These are phyloP conservation scores for Stenotaenia linearis DNA, from an alignment of 2,888 invertebrate species.

Conservation along the genomic window DNA sequence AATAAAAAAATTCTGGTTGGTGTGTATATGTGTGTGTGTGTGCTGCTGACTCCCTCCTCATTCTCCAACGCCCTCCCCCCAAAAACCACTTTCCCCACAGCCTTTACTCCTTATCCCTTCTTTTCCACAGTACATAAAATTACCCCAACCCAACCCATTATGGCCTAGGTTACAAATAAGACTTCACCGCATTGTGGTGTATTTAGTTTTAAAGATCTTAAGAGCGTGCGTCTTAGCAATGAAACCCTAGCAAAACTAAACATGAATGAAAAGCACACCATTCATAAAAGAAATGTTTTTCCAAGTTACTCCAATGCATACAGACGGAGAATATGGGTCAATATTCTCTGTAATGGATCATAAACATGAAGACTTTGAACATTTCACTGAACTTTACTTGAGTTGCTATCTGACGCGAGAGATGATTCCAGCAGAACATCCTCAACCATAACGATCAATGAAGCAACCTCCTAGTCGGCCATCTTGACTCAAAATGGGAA, in stretches of 20 bases:
- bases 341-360: slow-evolving; percentile 20
- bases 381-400: slow-evolving; percentile 28
- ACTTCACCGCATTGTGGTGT: slow-evolving; percentile 24
- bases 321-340: slow-evolving; percentile 13
- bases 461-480: slow-evolving; percentile 12
- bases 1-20: slow-evolving; percentile 3
- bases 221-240: slow-evolving; percentile 10
- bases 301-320: slow-evolving; percentile 21
- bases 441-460: slow-evolving; percentile 24
- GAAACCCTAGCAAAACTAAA: slow-evolving; percentile 6
- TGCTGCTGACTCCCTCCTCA: not conserved
- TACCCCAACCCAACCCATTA: slow-evolving; percentile 26
- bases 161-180: slow-evolving; percentile 20
- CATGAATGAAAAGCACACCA: slow-evolving; percentile 21
- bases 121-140: slow-evolving; percentile 15
- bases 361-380: slow-evolving; percentile 22
- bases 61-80: not conserved
- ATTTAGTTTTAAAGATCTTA: not conserved
- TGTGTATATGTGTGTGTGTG: not conserved
- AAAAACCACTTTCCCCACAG: not conserved
- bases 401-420: slow-evolving; percentile 24
- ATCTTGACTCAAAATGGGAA: slow-evolving; percentile 20
- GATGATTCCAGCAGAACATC: slow-evolving; percentile 19
- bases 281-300: not conserved
- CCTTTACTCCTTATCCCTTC: not conserved